These are phyloP conservation scores for Myiozetetes cayanensis DNA, from an alignment of 2,113 vertebrate species.

Conservation along the genomic window DNA sequence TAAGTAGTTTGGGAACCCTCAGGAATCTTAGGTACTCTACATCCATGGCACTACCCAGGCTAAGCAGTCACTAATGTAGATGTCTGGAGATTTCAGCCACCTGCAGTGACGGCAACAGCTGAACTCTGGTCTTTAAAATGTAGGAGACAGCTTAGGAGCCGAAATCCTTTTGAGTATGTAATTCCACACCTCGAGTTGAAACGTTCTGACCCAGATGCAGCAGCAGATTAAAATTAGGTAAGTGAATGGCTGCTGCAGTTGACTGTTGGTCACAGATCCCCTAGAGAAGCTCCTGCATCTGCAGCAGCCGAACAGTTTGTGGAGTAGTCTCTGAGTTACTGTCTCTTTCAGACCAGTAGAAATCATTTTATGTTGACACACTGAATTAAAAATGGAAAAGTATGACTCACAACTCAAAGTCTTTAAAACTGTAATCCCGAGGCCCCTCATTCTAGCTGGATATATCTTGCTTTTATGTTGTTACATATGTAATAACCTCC, in stretches of 20 bases:
- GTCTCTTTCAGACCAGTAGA: background rate
- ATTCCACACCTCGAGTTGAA: background rate
- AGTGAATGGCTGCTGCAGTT: background rate
- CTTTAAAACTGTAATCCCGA: background rate
- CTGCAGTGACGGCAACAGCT: background rate
- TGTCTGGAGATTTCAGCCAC: background rate
- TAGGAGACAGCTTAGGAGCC: background rate
- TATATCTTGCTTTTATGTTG: background rate
- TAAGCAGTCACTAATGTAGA: background rate
- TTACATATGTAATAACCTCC: background rate
- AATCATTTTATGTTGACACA: background rate
- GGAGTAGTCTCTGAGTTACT: background rate
- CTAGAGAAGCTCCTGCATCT: background rate
- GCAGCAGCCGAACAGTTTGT: background rate
- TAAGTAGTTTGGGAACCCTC: background rate
- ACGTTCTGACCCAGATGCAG: background rate
- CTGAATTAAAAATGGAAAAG: background rate
- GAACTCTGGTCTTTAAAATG: background rate
- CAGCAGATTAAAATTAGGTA: background rate
- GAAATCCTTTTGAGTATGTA: background rate
- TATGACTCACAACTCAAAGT: background rate
- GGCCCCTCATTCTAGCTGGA: background rate
- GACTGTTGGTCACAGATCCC: background rate
- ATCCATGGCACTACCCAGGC: background rate
- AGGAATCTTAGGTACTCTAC: background rate